Conservation (phyloP, 2,888 invertebrate genomes). For the Apotomis betuletana region DNA sequence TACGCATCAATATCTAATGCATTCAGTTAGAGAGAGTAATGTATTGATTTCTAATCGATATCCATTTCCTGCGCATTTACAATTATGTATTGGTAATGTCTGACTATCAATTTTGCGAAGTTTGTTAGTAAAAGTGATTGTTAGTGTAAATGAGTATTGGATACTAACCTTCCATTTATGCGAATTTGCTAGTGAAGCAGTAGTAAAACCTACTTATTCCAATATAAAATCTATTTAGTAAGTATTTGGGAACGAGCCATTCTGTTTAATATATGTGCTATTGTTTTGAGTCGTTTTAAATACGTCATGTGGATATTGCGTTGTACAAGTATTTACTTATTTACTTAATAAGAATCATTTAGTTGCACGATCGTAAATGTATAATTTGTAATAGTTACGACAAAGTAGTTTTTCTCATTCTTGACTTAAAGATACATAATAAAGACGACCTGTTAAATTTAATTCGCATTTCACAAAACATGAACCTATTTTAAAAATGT, state of each 20-base stretch:
- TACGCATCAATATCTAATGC: conserved; percentile 5
- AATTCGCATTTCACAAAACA: too few relatives aligned
- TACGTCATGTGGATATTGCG: neutral
- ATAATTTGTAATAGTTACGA: too few relatives aligned
- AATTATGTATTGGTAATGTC: conserved; percentile 15
- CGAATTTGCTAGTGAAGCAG: neutral
- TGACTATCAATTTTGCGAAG: conserved; percentile 19
- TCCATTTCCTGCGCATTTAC: conserved; percentile 19
- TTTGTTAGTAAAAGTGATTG: conserved; percentile 8
- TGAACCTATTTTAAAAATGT: too few relatives aligned
- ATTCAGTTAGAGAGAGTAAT: conserved; percentile 14
- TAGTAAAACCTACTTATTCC: neutral
- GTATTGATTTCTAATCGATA: conserved; percentile 32
- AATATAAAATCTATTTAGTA: neutral
- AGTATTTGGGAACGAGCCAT: neutral
- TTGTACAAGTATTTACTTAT: neutral
- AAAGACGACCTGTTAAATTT: too few relatives aligned
- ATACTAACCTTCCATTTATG: neutral
- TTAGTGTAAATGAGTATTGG: conserved; percentile 9
- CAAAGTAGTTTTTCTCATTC: too few relatives aligned
- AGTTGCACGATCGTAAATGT: too few relatives aligned
- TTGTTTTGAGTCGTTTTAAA: neutral
- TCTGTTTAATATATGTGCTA: neutral
- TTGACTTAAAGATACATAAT: too few relatives aligned
- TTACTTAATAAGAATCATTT: too few relatives aligned